Conservation (phyloP, 2,888 invertebrate species). For the Smittia aterrima region DNA sequence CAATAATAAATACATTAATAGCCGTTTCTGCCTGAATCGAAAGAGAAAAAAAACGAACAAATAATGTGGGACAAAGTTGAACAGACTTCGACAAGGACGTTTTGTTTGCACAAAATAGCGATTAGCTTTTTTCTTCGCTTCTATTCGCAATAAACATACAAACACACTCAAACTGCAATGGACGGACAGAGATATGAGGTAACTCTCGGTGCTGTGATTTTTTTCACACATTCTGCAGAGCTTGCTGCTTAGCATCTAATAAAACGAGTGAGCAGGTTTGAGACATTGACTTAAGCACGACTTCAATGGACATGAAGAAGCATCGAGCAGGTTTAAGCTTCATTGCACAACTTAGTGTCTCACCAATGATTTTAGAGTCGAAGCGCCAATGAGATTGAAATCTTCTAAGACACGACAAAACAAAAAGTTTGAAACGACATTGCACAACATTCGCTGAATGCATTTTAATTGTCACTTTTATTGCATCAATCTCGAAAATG, state of each 20-base stretch:
- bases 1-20: conserved; percentile 14
- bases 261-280: not conserved
- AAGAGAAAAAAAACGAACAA: conserved; percentile 45
- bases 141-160: conserved; percentile 15
- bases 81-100: conserved; percentile 56
- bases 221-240: conserved; percentile 1
- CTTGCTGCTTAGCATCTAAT: too few relatives aligned
- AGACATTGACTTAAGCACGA: not conserved
- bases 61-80: conserved; percentile 56
- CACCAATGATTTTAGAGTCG: not conserved
- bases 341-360: not conserved
- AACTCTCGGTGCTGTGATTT: conserved; percentile 28
- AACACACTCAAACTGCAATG: not conserved
- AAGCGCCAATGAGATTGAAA: too few relatives aligned
- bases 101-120: conserved; percentile 39
- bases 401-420: not conserved
- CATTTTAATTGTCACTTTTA: conserved; percentile 16
- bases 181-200: conserved; percentile 33
- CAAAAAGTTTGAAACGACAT: not conserved
- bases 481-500: conserved; percentile 11
- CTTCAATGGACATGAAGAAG: conserved; percentile 9
- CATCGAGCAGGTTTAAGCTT: not conserved
- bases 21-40: conserved; percentile 22
- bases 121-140: conserved; percentile 28
- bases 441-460: conserved; percentile 6